A percentile compares a stretch with the other conserved stretches of the same genome.
phyloP scores from a whole-genome alignment of 2,797 vertebrate genomes.

The Protosalanx chinensis region DNA sequence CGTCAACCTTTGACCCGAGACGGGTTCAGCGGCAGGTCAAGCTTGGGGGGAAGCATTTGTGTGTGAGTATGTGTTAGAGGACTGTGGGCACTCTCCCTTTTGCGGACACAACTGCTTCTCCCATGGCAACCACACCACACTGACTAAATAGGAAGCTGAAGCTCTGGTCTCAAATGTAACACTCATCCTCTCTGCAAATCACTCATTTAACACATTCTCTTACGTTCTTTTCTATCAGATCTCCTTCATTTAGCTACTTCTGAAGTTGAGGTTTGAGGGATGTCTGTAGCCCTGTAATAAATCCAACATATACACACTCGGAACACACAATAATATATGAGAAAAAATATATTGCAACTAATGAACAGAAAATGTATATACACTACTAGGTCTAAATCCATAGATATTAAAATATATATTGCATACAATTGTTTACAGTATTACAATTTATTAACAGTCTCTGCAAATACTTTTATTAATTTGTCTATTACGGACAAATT shows the following conservation, averaged over 20 bases:
- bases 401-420: too few relatives aligned
- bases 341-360: background rate
- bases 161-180: conserved; percentile 19
- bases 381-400: background rate
- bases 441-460: too few relatives aligned
- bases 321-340: background rate
- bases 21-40: conserved; percentile 53
- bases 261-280: too few relatives aligned
- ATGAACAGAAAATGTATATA: background rate
- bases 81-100: conserved; percentile 19
- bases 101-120: conserved; percentile 28
- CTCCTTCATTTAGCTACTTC: background rate
- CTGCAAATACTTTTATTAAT: too few relatives aligned
- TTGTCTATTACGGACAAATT: background rate
- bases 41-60: conserved; percentile 18
- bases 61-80: conserved; percentile 13
- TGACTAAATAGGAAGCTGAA: conserved; percentile 16
- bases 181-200: conserved; percentile 20
- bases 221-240: conserved; percentile 4
- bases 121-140: conserved; percentile 48
- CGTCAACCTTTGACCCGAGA: conserved; percentile 40
- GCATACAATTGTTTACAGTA: too few relatives aligned
- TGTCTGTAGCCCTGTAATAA: background rate
- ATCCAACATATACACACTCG: background rate
- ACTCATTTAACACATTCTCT: conserved; percentile 7